Conservation (phyloP, 2,797 vertebrate genomes). For the Thunnus albacares region DNA sequence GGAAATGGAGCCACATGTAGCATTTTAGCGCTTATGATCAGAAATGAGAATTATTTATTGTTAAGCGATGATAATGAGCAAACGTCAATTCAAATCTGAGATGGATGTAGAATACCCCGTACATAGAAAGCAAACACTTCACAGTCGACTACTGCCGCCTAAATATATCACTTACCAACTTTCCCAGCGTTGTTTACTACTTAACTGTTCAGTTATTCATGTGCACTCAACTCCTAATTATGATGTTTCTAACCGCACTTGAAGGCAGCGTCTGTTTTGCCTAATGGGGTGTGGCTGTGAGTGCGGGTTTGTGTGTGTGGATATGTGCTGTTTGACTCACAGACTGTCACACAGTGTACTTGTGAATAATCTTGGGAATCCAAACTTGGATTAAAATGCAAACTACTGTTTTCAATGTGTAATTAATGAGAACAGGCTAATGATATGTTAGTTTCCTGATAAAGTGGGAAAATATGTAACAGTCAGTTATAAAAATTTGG, state of each 20-base stretch:
- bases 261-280: conserved; percentile 28
- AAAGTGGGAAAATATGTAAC: not conserved
- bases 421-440: not conserved
- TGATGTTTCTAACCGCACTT: conserved; percentile 25
- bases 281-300: conserved; percentile 17
- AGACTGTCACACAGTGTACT: not conserved
- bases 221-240: conserved; percentile 21
- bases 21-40: conserved; percentile 2
- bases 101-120: not conserved
- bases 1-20: not conserved
- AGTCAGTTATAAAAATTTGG: too few relatives aligned
- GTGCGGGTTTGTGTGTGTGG: not conserved
- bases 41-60: not conserved
- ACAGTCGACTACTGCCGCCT: not conserved
- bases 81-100: conserved; percentile 1
- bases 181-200: conserved; percentile 18
- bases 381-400: not conserved
- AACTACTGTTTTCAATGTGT: not conserved
- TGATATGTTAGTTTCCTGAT: not conserved
- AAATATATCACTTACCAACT: conserved; percentile 8
- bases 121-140: not conserved
- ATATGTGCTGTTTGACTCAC: conserved; percentile 9
- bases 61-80: not conserved
- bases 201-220: conserved; percentile 12
- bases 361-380: not conserved